Evolutionary conservation across 2,888 invertebrate genomes (phyloP).

Genomic region (Spialia ferax): DNA sequence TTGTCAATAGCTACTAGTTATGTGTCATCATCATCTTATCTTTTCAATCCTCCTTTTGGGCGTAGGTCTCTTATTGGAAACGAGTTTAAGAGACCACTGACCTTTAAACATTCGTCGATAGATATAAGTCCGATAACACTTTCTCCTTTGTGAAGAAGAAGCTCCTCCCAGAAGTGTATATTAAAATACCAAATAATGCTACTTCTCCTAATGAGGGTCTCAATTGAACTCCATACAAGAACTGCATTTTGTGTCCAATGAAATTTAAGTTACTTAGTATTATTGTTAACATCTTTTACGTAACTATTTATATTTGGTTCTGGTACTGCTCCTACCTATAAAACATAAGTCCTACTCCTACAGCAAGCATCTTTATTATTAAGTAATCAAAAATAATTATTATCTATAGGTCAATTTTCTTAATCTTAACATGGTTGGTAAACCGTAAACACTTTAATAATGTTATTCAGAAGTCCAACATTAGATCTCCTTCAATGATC

Average conservation of each 20-base stretch:
- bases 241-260: not conserved
- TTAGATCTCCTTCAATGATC: conserved; percentile 3
- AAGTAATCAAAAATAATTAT: not conserved
- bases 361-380: not conserved
- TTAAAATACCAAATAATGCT: not conserved
- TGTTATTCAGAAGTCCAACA: not conserved
- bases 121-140: not conserved
- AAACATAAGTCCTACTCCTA: not conserved
- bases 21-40: not conserved
- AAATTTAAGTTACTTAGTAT: not conserved
- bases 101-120: not conserved
- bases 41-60: not conserved
- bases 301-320: not conserved
- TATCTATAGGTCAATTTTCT: not conserved
- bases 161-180: not conserved
- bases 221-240: not conserved
- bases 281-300: not conserved
- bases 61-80: too few relatives aligned
- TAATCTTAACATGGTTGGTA: not conserved
- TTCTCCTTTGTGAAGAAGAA: not conserved
- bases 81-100: too few relatives aligned
- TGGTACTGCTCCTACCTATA: too few relatives aligned
- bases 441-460: conserved; percentile 1
- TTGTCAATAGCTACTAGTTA: not conserved
- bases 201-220: not conserved